Evolutionary conservation across 2,113 vertebrate genomes (phyloP).

Genomic region (Sardina pilchardus): DNA sequence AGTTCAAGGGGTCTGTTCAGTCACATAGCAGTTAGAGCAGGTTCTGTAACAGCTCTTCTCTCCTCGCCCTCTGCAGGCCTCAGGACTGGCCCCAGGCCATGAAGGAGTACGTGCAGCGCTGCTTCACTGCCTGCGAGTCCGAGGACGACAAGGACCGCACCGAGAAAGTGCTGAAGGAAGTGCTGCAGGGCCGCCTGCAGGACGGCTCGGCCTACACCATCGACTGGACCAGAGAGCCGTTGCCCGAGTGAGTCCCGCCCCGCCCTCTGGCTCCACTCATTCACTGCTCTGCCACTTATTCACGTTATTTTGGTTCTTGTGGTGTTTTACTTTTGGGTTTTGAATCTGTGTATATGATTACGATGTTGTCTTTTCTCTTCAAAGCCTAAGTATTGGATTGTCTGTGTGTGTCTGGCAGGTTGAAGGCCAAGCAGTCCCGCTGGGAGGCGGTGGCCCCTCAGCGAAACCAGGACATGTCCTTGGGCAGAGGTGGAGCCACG

Average conservation of each 20-base stretch:
- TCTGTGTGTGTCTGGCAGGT: conserved; percentile 45
- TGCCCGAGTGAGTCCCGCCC: conserved; percentile 75
- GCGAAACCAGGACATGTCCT: conserved; percentile 61
- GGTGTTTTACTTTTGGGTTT: not conserved
- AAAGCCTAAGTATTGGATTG: not conserved
- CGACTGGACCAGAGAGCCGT: conserved; percentile 85
- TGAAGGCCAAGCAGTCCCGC: conserved; percentile 79
- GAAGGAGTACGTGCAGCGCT: conserved; percentile 93
- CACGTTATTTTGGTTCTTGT: not conserved
- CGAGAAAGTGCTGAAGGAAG: conserved; percentile 87
- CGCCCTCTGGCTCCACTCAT: not conserved
- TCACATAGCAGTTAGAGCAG: not conserved
- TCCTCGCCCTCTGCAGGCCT: conserved; percentile 64
- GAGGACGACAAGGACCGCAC: conserved; percentile 92
- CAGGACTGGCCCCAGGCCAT: conserved; percentile 92
- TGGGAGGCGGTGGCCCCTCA: conserved; percentile 79
- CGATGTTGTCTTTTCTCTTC: not conserved
- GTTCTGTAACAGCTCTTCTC: not conserved
- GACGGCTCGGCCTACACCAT: conserved; percentile 92
- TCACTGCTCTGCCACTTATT: not conserved
- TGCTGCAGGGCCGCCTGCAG: conserved; percentile 85
- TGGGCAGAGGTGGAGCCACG: conserved; percentile 64
- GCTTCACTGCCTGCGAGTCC: conserved; percentile 87
- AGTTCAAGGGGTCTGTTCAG: too few species aligned
- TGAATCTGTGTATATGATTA: not conserved